phyloP scores from a whole-genome alignment of 1,140 invertebrate species.

The Aphaenogaster rudis region DNA sequence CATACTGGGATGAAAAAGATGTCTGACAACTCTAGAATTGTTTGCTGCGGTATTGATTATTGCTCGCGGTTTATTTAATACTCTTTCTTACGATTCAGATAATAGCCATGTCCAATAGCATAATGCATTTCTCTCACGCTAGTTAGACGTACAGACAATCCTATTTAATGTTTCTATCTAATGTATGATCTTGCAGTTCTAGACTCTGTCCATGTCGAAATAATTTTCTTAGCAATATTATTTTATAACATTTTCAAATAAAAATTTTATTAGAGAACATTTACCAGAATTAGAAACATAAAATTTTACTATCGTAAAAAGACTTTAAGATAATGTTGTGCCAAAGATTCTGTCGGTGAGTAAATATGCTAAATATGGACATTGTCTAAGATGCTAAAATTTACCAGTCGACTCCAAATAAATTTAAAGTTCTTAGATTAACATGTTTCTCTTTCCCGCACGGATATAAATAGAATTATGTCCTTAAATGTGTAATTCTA shows the following conservation, averaged over 20 bases:
- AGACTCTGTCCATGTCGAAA: slow-evolving; percentile 29
- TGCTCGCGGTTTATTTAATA: slow-evolving; percentile 1
- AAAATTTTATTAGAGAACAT: not conserved
- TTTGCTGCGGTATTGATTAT: slow-evolving; percentile 1
- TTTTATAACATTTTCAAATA: slow-evolving; percentile 10
- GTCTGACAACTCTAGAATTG: not conserved
- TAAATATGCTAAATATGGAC: slow-evolving; percentile 35
- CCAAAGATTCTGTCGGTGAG: not conserved
- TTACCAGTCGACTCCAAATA: slow-evolving; percentile 70
- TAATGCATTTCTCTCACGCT: slow-evolving; percentile 31
- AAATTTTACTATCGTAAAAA: not conserved
- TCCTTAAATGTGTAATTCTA: slow-evolving; percentile 58
- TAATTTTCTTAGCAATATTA: not conserved
- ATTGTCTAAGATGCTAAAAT: slow-evolving; percentile 62
- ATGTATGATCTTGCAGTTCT: slow-evolving; percentile 4
- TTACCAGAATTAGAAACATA: not conserved
- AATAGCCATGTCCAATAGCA: not conserved
- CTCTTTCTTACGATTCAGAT: slow-evolving; percentile 29
- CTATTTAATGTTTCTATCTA: slow-evolving; percentile 13
- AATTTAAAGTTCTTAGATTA: slow-evolving; percentile 18
- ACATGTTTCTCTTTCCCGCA: slow-evolving; percentile 4
- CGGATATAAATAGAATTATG: slow-evolving; percentile 65
- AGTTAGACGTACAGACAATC: slow-evolving; percentile 33
- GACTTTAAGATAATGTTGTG: slow-evolving; percentile 5
- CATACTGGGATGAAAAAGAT: not conserved